These are phyloP conservation scores for Drosophila azteca DNA, from an alignment of 1,140 invertebrate genomes.

Conservation along the genomic window DNA sequence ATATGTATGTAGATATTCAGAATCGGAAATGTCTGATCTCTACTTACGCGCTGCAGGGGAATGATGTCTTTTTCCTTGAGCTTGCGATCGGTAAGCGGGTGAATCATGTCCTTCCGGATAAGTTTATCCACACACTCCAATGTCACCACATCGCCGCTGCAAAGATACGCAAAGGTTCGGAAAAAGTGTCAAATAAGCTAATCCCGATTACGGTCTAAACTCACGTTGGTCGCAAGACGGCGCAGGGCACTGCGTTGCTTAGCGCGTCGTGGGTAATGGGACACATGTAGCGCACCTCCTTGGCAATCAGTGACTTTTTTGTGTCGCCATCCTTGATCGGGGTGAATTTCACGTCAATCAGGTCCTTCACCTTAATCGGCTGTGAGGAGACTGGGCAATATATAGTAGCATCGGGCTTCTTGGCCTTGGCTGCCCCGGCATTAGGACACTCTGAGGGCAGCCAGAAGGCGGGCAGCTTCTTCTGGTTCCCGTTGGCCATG, in stretches of 20 bases:
- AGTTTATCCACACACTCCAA: constrained; percentile 98
- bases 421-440: constrained; percentile 88
- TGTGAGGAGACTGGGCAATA: constrained; percentile 96
- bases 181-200: fast-evolving
- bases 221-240: constrained; percentile 95
- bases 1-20: no score
- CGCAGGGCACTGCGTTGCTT: constrained; percentile 96
- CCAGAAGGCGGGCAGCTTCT: constrained; percentile 98
- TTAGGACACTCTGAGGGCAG: constrained; percentile 96
- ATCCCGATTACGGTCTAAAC: constrained; percentile 54
- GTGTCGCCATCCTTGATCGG: constrained; percentile 93
- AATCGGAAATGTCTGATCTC: background rate
- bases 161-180: constrained; percentile 7
- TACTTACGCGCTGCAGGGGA: constrained; percentile 91
- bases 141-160: constrained; percentile 95
- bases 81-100: constrained; percentile 95
- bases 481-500: constrained; percentile 88
- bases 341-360: constrained; percentile 97
- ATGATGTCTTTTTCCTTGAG: constrained; percentile 98
- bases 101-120: constrained; percentile 98
- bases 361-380: constrained; percentile 94
- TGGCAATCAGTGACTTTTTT: constrained; percentile 91
- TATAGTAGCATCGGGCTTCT: constrained; percentile 96
- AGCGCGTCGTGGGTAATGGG: constrained; percentile 98
- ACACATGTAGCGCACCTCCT: constrained; percentile 97